A percentile compares a stretch with the other conserved stretches of the same genome.
These are phyloP conservation scores for Crotalus horridus DNA, from an alignment of 2,113 vertebrate species.

Conservation along the genomic window DNA sequence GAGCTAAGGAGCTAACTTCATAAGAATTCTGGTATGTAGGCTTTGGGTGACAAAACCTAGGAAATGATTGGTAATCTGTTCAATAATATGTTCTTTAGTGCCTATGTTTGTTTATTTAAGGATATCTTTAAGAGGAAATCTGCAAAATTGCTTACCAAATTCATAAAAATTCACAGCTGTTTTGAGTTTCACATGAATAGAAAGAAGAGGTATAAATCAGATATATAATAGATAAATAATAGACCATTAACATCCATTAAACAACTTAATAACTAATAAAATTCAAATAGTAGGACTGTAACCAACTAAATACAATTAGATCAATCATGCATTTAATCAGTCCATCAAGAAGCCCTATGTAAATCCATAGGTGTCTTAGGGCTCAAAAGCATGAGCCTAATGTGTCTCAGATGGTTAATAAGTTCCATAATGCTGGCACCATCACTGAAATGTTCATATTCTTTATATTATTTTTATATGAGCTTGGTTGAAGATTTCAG, in stretches of 20 bases:
- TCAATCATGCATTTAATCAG: not conserved
- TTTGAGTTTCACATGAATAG: not conserved
- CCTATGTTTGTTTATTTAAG: not conserved
- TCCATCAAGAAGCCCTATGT: not conserved
- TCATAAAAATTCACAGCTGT: not conserved
- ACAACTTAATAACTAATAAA: not conserved
- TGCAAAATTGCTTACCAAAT: not conserved
- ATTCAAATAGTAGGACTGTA: not conserved
- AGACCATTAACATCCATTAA: not conserved
- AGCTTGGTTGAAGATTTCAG: not conserved
- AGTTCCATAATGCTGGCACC: not conserved
- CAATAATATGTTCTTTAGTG: not conserved
- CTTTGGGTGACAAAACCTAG: not conserved
- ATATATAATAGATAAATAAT: not conserved
- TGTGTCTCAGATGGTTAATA: not conserved
- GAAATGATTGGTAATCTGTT: not conserved
- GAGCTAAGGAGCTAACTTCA: not conserved
- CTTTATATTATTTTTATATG: not conserved
- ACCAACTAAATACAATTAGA: not conserved
- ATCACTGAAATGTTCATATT: not conserved
- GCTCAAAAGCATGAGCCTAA: not conserved
- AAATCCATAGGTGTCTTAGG: not conserved
- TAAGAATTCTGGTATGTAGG: not conserved
- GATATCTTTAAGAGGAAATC: not conserved
- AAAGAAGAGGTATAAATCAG: not conserved